Percentiles rank a stretch among this genome's conserved stretches.
Evolutionary conservation across 2,888 invertebrate genomes (phyloP).

Genomic region (Acleris cristana): DNA sequence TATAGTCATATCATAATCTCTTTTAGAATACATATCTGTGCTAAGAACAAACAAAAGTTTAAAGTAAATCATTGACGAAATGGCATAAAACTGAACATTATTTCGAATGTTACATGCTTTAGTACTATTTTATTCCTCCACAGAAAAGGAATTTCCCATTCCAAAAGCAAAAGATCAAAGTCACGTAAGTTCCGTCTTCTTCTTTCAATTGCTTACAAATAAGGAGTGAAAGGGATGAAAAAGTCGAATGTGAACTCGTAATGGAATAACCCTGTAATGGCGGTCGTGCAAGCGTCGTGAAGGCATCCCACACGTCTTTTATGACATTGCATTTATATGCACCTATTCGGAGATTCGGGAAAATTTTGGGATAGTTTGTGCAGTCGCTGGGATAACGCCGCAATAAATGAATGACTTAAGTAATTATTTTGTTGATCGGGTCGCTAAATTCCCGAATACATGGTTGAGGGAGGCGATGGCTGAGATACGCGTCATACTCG

Average conservation of each 20-base stretch:
- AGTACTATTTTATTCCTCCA: conserved; percentile 3
- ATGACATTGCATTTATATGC: conserved; percentile 11
- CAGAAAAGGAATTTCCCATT: not conserved
- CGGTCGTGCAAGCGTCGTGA: not conserved
- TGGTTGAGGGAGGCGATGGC: no score
- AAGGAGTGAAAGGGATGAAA: not conserved
- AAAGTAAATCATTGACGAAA: conserved; percentile 5
- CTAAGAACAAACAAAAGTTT: conserved; percentile 1
- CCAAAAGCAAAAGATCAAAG: not conserved
- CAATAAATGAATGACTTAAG: not conserved
- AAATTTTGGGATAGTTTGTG: not conserved
- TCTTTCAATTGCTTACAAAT: not conserved
- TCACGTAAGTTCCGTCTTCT: not conserved
- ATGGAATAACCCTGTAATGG: not conserved
- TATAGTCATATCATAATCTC: no score
- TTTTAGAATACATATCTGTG: no score
- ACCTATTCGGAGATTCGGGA: conserved; percentile 1
- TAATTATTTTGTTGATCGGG: no score
- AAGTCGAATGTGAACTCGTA: not conserved
- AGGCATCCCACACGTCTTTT: conserved; percentile 1
- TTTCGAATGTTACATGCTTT: conserved; percentile 7
- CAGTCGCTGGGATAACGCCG: not conserved
- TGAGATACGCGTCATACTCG: no score
- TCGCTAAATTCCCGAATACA: no score
- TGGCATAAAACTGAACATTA: conserved; percentile 4